Evolutionary conservation across 2,888 invertebrate species (phyloP), one percentile per base, ranked within the genome.

Genomic region (Falcaria lacertinaria): DNA sequence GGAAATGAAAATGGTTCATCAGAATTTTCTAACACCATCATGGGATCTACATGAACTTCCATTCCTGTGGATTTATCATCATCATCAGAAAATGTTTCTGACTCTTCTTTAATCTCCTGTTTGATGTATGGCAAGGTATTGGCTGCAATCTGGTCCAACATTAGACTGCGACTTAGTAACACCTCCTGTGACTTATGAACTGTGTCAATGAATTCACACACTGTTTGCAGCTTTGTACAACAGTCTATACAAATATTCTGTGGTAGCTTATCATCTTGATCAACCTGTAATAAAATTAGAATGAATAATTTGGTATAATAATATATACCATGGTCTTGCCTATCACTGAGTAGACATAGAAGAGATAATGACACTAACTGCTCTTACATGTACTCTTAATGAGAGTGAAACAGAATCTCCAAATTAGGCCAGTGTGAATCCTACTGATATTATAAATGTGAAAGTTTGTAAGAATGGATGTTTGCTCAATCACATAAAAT

Each of bases 21-120:
- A 47, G 90, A 79, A 53, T 90, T 92, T 58, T 93, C 91, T 36
- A 93, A 72, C 57, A 93, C 91, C 67, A 93, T 80, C 92, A 93
- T 93, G 3, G 94, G 93, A 69, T 94, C 94, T 0, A 94, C 90
- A 66, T 90, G 91, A 0, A 94, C 91, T 82, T 94, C 93, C 90
- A 94, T 91, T 78, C 92, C 90, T 41, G 89, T 90, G 40, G 82
- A 73, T 65, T 67, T 71, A 19, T 35, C 42, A 8, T 76, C 77
- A 54, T 70, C 68, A 39, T 71, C 72, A 38, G 37, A 50, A 34
- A 41, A 37, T 43, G 47, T 32, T 28, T 64, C 67, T 1, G 50
- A 19, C 35, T 70, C 66, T 15, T 54, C 47, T 42, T 69, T 60
- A 16, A 44, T 44, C 52, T 62, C 54, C 35, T 50, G 46, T 42